phyloP scores from a whole-genome alignment of 30 jellyfish, hydroid and myxozoan genomes.

The Mastigias papua region DNA sequence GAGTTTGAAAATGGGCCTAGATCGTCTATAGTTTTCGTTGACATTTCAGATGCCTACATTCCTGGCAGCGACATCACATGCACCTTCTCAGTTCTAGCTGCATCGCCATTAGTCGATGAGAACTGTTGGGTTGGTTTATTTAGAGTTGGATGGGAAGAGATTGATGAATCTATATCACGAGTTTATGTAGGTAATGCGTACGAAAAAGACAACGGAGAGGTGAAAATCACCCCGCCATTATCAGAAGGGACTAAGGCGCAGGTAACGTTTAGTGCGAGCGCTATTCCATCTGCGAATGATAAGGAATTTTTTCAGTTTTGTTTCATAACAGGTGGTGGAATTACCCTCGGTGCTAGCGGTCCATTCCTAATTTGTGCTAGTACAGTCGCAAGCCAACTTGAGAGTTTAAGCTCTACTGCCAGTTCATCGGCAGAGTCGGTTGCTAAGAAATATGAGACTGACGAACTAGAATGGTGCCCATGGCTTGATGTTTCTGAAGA shows the following conservation, averaged over 20 bases:
- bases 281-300: constrained; percentile 35
- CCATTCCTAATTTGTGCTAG: constrained; percentile 70
- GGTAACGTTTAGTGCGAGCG: constrained; percentile 37
- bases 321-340: constrained; percentile 60
- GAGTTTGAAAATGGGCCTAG: not conserved
- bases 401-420: constrained; percentile 19
- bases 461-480: constrained; percentile 78
- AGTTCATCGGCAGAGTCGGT: not conserved
- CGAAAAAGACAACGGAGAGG: constrained; percentile 6
- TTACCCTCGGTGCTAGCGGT: constrained; percentile 89
- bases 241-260: constrained; percentile 1
- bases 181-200: not conserved
- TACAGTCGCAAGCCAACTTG: constrained; percentile 1
- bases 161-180: constrained; percentile 29
- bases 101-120: not conserved
- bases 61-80: not conserved
- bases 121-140: constrained; percentile 72
- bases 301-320: constrained; percentile 92
- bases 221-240: not conserved
- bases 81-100: not conserved
- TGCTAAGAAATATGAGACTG: not conserved
- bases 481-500: constrained; percentile 73
- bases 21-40: not conserved
- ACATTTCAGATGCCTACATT: not conserved
- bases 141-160: constrained; percentile 89